Evolutionary conservation across 2,888 invertebrate genomes (phyloP).

Genomic region (Ichneumon xanthorius): DNA sequence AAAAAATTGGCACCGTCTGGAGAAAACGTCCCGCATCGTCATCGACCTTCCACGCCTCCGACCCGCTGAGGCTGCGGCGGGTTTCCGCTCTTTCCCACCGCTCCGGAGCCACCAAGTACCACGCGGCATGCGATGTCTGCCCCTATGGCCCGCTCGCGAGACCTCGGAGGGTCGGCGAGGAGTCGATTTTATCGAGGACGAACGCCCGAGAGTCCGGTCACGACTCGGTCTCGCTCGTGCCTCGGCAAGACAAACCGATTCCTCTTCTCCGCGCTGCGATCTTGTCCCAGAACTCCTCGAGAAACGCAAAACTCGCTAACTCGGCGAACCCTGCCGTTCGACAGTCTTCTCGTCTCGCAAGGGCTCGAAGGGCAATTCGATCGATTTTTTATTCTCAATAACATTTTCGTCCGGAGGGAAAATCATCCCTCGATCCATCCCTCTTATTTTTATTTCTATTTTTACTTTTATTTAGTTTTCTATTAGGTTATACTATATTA

Average conservation of each 20-base stretch:
- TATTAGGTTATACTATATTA: too few species aligned
- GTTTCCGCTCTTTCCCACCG: slow-evolving; percentile 56
- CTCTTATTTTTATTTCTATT: too few species aligned
- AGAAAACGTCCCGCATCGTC: slow-evolving; percentile 32
- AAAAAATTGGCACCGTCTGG: slow-evolving; percentile 4
- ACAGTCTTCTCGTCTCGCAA: background rate
- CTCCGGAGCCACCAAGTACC: slow-evolving; percentile 39
- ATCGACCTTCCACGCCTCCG: slow-evolving; percentile 63
- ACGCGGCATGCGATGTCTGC: slow-evolving; percentile 17
- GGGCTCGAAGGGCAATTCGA: too few species aligned
- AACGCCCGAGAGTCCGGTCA: slow-evolving; percentile 61
- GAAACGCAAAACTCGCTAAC: background rate
- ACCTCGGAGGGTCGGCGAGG: slow-evolving; percentile 28
- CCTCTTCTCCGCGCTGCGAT: slow-evolving; percentile 39
- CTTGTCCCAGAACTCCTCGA: slow-evolving; percentile 3
- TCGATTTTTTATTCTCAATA: background rate
- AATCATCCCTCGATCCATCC: background rate
- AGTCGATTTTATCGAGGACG: slow-evolving; percentile 67
- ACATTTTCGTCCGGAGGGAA: background rate
- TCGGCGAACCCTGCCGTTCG: background rate
- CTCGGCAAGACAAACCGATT: slow-evolving; percentile 43
- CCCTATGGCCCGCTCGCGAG: slow-evolving; percentile 34
- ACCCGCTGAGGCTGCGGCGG: slow-evolving; percentile 28
- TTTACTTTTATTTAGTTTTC: too few species aligned
- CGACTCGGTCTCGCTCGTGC: slow-evolving; percentile 55